phyloP scores from a whole-genome alignment of 2,113 vertebrate species.

The Ramphastos sulfuratus region DNA sequence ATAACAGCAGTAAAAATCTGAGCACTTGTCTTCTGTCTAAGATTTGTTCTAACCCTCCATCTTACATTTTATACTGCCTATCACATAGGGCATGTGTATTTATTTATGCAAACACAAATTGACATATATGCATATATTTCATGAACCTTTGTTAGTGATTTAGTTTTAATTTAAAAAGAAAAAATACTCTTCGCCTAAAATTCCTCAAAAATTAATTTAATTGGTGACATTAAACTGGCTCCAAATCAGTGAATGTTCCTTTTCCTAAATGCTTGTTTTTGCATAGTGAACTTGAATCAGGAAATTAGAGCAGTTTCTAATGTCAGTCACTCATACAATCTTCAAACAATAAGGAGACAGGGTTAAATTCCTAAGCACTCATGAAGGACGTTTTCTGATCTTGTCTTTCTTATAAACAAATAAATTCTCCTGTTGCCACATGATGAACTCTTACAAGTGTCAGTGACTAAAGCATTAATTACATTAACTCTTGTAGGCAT shows the following conservation, averaged over 20 bases:
- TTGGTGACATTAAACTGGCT: background rate
- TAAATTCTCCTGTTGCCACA: constrained; percentile 5
- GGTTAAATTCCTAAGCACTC: background rate
- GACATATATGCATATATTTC: background rate
- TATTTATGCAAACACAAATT: background rate
- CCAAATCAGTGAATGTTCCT: background rate
- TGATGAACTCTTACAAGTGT: background rate
- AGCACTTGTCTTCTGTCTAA: background rate
- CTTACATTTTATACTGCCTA: background rate
- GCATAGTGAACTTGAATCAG: background rate
- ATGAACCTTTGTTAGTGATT: background rate
- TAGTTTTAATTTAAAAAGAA: background rate
- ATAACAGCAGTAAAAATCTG: background rate
- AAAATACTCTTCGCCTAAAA: background rate
- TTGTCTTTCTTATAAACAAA: constrained; percentile 14
- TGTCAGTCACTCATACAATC: background rate
- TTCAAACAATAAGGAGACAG: background rate
- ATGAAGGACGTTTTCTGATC: background rate
- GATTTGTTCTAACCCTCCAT: background rate
- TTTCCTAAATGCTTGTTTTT: background rate
- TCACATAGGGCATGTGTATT: background rate
- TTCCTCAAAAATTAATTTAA: background rate
- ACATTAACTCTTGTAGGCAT: background rate
- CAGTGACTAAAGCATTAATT: constrained; percentile 24
- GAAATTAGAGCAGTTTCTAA: background rate